phyloP scores from a whole-genome alignment of 2,113 vertebrate genomes.

The Austrofundulus limnaeus region DNA sequence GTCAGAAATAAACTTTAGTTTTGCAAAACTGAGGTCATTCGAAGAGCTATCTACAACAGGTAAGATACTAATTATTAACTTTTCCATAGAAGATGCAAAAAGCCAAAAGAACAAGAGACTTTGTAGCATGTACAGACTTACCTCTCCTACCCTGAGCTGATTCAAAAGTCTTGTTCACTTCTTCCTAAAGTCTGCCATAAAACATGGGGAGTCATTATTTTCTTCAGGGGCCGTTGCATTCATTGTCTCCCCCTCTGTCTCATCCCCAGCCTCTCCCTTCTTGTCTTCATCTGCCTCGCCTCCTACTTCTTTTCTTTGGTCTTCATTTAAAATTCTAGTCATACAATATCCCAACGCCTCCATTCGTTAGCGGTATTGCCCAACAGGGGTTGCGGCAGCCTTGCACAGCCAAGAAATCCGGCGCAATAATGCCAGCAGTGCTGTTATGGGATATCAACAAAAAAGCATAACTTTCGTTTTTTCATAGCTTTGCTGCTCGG shows the following conservation, averaged over 20 bases:
- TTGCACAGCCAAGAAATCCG: slow-evolving; percentile 55
- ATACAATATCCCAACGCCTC: slow-evolving; percentile 64
- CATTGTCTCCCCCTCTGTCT: not conserved
- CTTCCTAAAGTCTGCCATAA: slow-evolving; percentile 49
- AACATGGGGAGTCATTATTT: slow-evolving; percentile 64
- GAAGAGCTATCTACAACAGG: no score
- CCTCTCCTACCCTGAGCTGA: slow-evolving; percentile 17
- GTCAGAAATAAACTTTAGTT: no score
- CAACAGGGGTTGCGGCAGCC: slow-evolving; percentile 62
- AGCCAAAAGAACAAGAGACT: not conserved
- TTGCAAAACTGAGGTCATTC: no score
- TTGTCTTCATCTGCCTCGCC: slow-evolving; percentile 44
- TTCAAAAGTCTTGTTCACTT: slow-evolving; percentile 51
- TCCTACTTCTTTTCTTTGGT: slow-evolving; percentile 56
- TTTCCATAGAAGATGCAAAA: not conserved
- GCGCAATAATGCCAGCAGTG: slow-evolving; percentile 52
- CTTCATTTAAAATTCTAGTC: slow-evolving; percentile 72
- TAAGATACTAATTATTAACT: no score
- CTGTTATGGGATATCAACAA: slow-evolving; percentile 64
- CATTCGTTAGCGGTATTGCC: slow-evolving; percentile 61
- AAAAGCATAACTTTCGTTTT: slow-evolving; percentile 57
- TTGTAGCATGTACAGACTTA: slow-evolving; percentile 15
- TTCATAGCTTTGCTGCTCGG: slow-evolving; percentile 55
- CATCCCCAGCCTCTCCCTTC: not conserved
- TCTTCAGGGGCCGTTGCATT: slow-evolving; percentile 19